Evolutionary conservation across 1,140 invertebrate genomes (phyloP).

Genomic region (Akabosia matsudoensis): DNA sequence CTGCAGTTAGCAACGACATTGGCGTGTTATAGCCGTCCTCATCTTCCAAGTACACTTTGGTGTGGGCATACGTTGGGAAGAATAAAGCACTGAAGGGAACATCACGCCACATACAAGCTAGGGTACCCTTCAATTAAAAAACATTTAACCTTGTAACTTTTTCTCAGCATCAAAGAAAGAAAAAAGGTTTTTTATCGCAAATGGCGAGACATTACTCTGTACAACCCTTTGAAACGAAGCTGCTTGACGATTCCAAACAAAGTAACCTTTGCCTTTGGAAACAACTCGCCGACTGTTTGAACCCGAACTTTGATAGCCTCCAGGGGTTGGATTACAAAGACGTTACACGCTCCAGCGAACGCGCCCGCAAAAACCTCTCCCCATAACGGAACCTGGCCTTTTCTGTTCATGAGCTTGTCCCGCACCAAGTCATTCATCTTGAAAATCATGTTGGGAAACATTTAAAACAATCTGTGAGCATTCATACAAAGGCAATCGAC

Average conservation of each 20-base stretch:
- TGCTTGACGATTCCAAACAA: conserved; percentile 85
- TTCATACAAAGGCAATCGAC: neutral
- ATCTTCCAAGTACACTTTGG: conserved; percentile 74
- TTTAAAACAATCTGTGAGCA: neutral
- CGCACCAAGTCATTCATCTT: conserved; percentile 88
- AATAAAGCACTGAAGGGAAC: conserved; percentile 98
- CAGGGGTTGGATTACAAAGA: conserved; percentile 96
- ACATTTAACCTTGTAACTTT: neutral
- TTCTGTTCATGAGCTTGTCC: conserved; percentile 88
- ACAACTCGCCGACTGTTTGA: conserved; percentile 97
- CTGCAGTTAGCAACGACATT: conserved; percentile 76
- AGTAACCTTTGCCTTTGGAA: conserved; percentile 69
- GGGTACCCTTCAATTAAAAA: conserved; percentile 63
- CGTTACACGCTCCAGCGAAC: conserved; percentile 85
- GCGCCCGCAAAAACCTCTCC: conserved; percentile 88
- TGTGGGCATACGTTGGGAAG: conserved; percentile 91
- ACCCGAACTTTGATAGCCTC: conserved; percentile 99
- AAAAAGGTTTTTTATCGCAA: neutral
- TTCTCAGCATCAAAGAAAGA: neutral
- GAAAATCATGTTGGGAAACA: conserved; percentile 44
- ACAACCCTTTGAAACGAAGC: conserved; percentile 86
- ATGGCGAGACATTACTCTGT: conserved; percentile 68
- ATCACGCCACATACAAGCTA: conserved; percentile 88
- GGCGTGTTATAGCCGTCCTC: conserved; percentile 92
- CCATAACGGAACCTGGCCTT: conserved; percentile 76